Base-by-base conservation (phyloP, 2,797 vertebrate species). In the Remorina albescens region DNA sequence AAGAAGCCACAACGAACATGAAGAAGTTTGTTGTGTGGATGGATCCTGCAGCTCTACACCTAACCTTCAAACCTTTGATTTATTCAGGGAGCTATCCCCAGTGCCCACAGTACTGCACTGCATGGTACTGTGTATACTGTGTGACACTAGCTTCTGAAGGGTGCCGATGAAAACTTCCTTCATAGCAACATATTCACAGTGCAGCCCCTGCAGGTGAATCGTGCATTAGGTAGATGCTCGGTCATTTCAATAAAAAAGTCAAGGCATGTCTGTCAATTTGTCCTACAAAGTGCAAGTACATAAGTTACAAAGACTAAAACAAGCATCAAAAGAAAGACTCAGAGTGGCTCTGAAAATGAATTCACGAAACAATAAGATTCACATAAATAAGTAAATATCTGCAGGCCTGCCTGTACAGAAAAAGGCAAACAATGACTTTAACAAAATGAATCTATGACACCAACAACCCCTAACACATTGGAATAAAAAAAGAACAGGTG, bases 381-480 rank as follows among this genome's bases (percentile, higher is more conserved):
- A 86, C 86, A 94, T 94, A 95, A 94, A 92, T 94, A 91, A 91
- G 86, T 91, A 72, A 73, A 87, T 82, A 83, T 93, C 80, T 92
- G 90, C 95, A 95, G 95, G 94, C 94, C 95, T 93, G 95, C 95
- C 95, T 95, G 94, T 91, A 93, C 86, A 93, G 86, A 93, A 88
- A 85, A 91, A 91, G 86, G 86, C 82, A 87, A 89, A 91, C 34
- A 67, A 78, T 28, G 56, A 68, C 28, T 2, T 78, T 28, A 82
- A 74, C 54, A 59, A 59, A 81, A 78, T 8, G 11, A 83, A 68
- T 21, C 36, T 64, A 47, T 70, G 72, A 83, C 58, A 70, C 34
- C 68, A 55, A 75, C 55, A 56, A 81, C 56, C 55, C 42, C 73
- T 71, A 88, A 86, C 81, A 78, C 37, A 32, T 82, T 85, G 91